Evolutionary conservation across 37 sponge, comb jelly and placozoan species (phyloP), one percentile per base, ranked within the genome.

Genomic region (Halichondria panicea): DNA sequence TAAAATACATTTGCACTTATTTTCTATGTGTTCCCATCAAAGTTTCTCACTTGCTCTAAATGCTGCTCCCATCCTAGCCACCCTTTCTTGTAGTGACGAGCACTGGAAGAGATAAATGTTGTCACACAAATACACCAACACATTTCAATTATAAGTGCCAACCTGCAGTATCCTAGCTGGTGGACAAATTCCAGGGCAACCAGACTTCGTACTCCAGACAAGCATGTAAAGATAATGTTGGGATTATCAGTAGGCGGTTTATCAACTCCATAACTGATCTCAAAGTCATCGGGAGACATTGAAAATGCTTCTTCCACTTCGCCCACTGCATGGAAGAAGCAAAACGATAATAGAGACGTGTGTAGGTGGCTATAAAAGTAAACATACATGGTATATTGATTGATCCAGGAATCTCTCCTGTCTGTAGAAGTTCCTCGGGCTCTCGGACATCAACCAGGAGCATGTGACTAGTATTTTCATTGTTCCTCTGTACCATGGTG

Each of bases 371-470:
- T 6, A 32, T 36, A 37, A 40, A 34, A 36, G 9, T 13, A 9
- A 40, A 34, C 88, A 54, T 73, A 92, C 92, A 75, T 43, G 94
- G 94, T 19, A 94, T 63, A 69, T 94, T 91, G 43, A 94, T 65
- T 27, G 94, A 42, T n/a, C 76, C 55, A 22, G 78, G 79, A 52
- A 93, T 79, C 3, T 12, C 36, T 27, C 94, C 94, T 48, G 56
- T 59, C 25, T 86, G 67, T 22, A 58, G 41, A 33, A 92, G 70
- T 43, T 94, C 94, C 54, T 48, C 43, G 0, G 88, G 92, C 33
- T 89, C 92, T 37, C 94, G 76, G n/a, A 94, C 94, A 78, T 94
- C 94, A 67, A 94, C 62, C 41, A 94, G 46, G 41, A 90, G 35
- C 19, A 66, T 46, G 32, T 64, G 56, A 3, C 67, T 58, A 36